Base-by-base conservation (phyloP, 2,113 vertebrate species). In the Grallaria varia region DNA sequence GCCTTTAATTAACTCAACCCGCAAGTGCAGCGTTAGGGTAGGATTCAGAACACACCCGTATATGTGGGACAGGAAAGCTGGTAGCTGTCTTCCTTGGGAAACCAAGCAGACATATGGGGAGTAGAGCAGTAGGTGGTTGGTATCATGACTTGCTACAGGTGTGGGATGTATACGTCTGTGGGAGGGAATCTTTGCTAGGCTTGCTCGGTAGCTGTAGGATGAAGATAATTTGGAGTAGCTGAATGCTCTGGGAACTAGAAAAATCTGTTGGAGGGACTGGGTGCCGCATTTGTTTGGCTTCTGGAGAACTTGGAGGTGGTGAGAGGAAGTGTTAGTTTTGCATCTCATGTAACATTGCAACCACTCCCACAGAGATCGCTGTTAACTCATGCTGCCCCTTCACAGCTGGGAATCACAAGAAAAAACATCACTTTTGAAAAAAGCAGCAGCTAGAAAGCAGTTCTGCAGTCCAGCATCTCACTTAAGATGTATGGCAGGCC, bases 91-190 rank as follows among this genome's bases (percentile, higher is more conserved):
- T 84, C 80, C 77, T 72, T 82, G 87, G 77, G 84, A 93, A 91
- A 95, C 60, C 68, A 78, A 82, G 77, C 42, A 75, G 77, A 56
- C 94, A 95, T 97, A 95, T 93, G 95, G 87, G 66, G 45, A 91
- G 23, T 20, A 30, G 58, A 82, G 69, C 0, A 37, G 94, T 96
- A 96, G 87, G 94, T 91, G 94, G 77, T 15, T 87, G 80, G 73
- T 89, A 89, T 50, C 81, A 50, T 75, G 94, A 91, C 47, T 14
- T 91, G 74, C 84, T 79, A 12, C 74, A 95, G 95, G 91, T 92
- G 94, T 95, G 74, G 95, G 96, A 84, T 87, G 91, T 84, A 64
- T 90, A 33, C 52, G 24, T 40, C 44, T 72, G 94, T 84, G 84
- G 94, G 91, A 92, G 53, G 37, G 44, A 86, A 91, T 91, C 80